These are phyloP conservation scores for Liopterus haemorrhoidalis DNA, from an alignment of 2,888 invertebrate species.

Conservation along the genomic window DNA sequence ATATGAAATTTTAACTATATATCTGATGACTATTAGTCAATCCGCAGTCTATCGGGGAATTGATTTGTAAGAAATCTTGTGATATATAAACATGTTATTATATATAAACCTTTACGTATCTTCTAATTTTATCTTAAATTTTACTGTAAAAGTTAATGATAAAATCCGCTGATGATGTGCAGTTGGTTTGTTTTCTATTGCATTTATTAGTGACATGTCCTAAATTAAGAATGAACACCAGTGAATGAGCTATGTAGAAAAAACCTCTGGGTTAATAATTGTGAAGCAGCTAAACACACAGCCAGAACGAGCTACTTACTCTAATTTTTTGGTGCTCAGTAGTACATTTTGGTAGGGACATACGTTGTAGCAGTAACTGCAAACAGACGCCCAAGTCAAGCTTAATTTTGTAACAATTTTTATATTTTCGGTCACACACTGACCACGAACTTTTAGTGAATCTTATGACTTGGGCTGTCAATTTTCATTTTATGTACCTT, in stretches of 20 bases:
- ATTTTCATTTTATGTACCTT: too few relatives aligned
- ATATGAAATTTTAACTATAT: too few relatives aligned
- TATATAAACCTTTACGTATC: too few relatives aligned
- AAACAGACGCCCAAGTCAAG: conserved; percentile 48
- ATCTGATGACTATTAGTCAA: too few relatives aligned
- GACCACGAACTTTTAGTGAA: conserved; percentile 10
- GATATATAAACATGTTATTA: too few relatives aligned
- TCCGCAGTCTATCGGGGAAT: too few relatives aligned
- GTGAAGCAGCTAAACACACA: conserved; percentile 28
- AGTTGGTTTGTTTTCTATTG: too few relatives aligned
- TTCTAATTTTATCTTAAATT: too few relatives aligned
- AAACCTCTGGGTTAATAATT: conserved; percentile 23
- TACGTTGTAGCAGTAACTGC: conserved; percentile 86
- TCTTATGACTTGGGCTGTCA: conserved; percentile 20
- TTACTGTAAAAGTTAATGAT: too few relatives aligned
- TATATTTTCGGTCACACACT: conserved; percentile 14
- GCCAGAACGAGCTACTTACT: conserved; percentile 60
- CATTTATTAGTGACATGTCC: conserved; percentile 19
- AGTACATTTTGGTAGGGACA: conserved; percentile 78
- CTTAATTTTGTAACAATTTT: conserved; percentile 6
- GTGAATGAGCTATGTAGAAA: conserved; percentile 21
- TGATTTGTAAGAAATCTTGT: too few relatives aligned
- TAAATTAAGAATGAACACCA: conserved; percentile 29
- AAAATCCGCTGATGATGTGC: too few relatives aligned
- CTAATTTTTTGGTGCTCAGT: conserved; percentile 83